Evolutionary conservation across 2,888 invertebrate genomes (phyloP).

Genomic region (Drosophila suboccidentalis): DNA sequence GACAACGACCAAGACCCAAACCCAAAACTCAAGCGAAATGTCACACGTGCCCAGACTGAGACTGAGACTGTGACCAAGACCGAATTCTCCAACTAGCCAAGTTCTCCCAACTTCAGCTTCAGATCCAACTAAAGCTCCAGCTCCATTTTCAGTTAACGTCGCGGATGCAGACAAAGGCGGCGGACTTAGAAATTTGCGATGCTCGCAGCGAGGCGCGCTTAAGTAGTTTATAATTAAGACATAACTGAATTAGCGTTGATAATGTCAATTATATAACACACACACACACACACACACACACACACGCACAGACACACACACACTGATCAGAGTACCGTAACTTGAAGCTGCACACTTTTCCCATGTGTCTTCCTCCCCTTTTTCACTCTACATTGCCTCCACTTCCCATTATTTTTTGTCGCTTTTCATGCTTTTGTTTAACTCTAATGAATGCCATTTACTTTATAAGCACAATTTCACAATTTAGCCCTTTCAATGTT

Average conservation of each 20-base stretch:
- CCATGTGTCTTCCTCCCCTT: conserved; percentile 30
- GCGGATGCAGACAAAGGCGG: conserved; percentile 11
- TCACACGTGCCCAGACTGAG: conserved; percentile 76
- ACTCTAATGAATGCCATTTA: conserved; percentile 69
- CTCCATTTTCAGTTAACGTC: conserved; percentile 18
- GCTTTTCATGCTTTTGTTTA: conserved; percentile 28
- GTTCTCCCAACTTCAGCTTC: conserved; percentile 1
- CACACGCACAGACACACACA: conserved; percentile 2
- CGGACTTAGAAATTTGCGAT: conserved; percentile 67
- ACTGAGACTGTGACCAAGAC: conserved; percentile 21
- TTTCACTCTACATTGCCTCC: background rate
- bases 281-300: conserved; percentile 30
- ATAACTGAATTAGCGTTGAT: conserved; percentile 83
- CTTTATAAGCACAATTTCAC: conserved; percentile 79
- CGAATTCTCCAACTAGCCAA: background rate
- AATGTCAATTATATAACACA: conserved; percentile 73
- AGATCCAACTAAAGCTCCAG: conserved; percentile 12
- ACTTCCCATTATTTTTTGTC: conserved; percentile 6
- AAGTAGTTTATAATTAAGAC: conserved; percentile 84
- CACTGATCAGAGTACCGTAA: conserved; percentile 12
- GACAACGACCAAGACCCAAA: conserved; percentile 19
- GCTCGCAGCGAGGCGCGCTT: conserved; percentile 69
- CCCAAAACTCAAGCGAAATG: conserved; percentile 40
- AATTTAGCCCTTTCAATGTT: conserved; percentile 81
- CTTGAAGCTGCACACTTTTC: conserved; percentile 51